Conservation (phyloP, 2,113 vertebrate species). For the Mormyrus lacerda region DNA sequence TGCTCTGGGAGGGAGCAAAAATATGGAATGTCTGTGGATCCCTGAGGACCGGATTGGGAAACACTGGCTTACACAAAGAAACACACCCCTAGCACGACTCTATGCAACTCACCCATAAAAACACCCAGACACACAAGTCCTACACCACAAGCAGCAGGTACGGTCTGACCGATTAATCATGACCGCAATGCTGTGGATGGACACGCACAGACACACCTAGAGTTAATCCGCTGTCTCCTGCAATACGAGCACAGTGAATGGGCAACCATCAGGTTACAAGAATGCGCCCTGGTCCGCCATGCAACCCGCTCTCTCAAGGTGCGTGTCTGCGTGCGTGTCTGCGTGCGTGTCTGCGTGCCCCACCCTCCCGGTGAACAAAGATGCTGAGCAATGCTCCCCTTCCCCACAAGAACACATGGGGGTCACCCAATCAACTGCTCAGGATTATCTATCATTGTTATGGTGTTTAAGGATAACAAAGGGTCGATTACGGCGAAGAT, state of each 20-base stretch:
- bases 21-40: too few relatives aligned
- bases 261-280: neutral
- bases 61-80: neutral
- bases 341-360: neutral
- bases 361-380: neutral
- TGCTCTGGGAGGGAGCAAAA: too few relatives aligned
- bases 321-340: neutral
- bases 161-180: neutral
- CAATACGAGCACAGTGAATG: neutral
- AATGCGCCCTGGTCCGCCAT: neutral
- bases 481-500: conserved; percentile 6
- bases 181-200: neutral
- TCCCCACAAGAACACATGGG: neutral
- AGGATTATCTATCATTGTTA: conserved; percentile 4
- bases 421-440: neutral
- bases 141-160: neutral
- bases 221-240: neutral
- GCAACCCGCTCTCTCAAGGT: neutral
- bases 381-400: neutral
- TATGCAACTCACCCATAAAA: neutral
- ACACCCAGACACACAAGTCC: neutral
- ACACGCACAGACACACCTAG: neutral
- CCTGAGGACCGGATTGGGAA: too few relatives aligned
- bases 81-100: neutral
- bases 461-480: neutral